Evolutionary conservation across 2,113 vertebrate species (phyloP).

Genomic region (Ophiodon elongatus): DNA sequence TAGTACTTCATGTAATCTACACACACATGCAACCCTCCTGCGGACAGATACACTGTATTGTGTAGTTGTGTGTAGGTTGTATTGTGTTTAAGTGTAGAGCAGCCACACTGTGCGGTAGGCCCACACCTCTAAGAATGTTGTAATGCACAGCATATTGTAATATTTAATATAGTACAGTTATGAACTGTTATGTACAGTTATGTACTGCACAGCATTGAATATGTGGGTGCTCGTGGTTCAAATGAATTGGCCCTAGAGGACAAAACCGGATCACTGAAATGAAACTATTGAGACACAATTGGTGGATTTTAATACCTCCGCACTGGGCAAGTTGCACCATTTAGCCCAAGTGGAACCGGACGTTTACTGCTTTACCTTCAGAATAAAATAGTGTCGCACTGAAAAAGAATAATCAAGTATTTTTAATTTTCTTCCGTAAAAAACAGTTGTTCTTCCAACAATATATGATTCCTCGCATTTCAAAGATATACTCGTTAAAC

Average conservation of each 20-base stretch:
- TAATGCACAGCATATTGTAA: not conserved
- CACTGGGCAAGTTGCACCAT: not conserved
- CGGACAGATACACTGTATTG: not conserved
- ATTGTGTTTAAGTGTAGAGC: not conserved
- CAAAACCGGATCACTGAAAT: not conserved
- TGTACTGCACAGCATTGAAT: not conserved
- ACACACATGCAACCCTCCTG: not conserved
- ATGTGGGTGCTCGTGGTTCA: not conserved
- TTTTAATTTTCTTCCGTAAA: not conserved
- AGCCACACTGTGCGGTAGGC: not conserved
- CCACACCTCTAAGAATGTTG: not conserved
- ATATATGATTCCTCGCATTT: not conserved
- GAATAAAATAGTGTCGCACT: conserved; percentile 28
- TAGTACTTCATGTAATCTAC: not conserved
- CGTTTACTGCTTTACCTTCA: not conserved
- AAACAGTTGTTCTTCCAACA: not conserved
- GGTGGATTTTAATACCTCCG: conserved; percentile 28
- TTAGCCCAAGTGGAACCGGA: conserved; percentile 12
- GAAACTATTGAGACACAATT: not conserved
- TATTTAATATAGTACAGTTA: not conserved
- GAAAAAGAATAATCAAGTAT: not conserved
- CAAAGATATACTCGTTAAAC: not conserved
- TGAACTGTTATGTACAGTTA: too few relatives aligned
- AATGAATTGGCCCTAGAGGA: not conserved
- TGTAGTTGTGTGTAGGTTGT: not conserved